A percentile compares a stretch with the other conserved stretches of the same genome.
phyloP scores from a whole-genome alignment of 2,113 vertebrate genomes.

The Neodontobutis hainanensis region DNA sequence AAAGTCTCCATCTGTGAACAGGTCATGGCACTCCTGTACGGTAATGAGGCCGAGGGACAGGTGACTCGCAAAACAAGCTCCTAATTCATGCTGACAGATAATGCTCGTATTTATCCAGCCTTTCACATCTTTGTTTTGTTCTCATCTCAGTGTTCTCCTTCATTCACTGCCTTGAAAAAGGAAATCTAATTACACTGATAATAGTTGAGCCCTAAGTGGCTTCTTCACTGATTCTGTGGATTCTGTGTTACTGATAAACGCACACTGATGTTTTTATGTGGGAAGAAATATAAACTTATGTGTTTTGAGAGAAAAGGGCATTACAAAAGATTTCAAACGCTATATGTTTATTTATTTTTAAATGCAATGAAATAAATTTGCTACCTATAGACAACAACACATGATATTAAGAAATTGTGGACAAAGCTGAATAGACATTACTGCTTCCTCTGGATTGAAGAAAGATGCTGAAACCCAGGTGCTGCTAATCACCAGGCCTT shows the following conservation, averaged over 20 bases:
- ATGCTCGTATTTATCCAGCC: not conserved
- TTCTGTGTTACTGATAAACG: not conserved
- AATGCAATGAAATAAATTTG: too few species aligned
- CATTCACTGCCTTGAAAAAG: not conserved
- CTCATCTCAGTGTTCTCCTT: not conserved
- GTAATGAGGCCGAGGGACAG: not conserved
- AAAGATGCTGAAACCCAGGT: too few species aligned
- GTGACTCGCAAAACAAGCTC: not conserved
- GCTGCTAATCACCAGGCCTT: too few species aligned
- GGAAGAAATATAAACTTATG: too few species aligned
- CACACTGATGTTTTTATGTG: not conserved
- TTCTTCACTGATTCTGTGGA: not conserved
- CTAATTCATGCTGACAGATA: not conserved
- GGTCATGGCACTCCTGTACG: not conserved
- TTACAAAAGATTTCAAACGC: too few species aligned
- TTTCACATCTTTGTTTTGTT: not conserved
- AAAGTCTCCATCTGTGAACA: too few species aligned
- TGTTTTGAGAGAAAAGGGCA: too few species aligned
- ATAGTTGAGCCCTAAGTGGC: not conserved
- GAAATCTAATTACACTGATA: constrained; percentile 1
- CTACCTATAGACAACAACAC: too few species aligned
- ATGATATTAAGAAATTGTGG: too few species aligned
- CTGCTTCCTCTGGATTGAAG: too few species aligned
- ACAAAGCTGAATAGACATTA: too few species aligned
- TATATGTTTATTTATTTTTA: too few species aligned